Evolutionary conservation across 1,140 invertebrate genomes (phyloP), one percentile per base, ranked within the genome.

Genomic region (Lasioglossum albipes): DNA sequence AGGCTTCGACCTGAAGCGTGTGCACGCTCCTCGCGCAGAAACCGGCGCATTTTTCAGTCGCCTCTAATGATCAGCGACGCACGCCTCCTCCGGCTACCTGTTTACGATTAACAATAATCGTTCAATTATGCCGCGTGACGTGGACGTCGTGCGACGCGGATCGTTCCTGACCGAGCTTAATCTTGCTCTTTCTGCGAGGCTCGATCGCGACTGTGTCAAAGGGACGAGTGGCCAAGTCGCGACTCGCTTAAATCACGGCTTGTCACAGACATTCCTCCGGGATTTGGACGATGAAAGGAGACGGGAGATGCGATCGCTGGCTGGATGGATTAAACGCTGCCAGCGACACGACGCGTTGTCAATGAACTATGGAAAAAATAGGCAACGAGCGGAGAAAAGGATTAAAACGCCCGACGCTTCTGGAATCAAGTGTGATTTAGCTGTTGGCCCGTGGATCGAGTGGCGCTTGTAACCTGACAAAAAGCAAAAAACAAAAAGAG

Each of bases 121-220:
- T 88, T 90, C 89, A 89, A 90, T 90, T 90, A 90, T 65, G 74
- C 61, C 83, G 83, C 83, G 83, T 90, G 89, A 90, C 88, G 75
- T 74, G 81, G 84, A 79, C 70, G 74, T 61, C 79, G 77, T 74
- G 67, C 83, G 54, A 41, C 36, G 42, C 49, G 45, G 54, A 57
- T 73, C 59, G 13, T 36, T 31, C 45, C 10, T 42, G 16, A n/a
- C 45, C 42, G 12, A 31, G 27, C 31, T 73, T 54, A 36, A 71
- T 64, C 77, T 65, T 27, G 36, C 61, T 49, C 18, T 57, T 79
- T 76, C 81, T 62, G 52, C 81, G 36, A 36, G 62, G n/a, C 62
- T 22, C 67, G 77, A 81, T 64, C 57, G 79, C 54, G 65, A 12
- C 10, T 9, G 54, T 27, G 10, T 52, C 4, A 13, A 61, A 77